Conservation (phyloP, 2,113 vertebrate species). For the Clarias gariepinus region DNA sequence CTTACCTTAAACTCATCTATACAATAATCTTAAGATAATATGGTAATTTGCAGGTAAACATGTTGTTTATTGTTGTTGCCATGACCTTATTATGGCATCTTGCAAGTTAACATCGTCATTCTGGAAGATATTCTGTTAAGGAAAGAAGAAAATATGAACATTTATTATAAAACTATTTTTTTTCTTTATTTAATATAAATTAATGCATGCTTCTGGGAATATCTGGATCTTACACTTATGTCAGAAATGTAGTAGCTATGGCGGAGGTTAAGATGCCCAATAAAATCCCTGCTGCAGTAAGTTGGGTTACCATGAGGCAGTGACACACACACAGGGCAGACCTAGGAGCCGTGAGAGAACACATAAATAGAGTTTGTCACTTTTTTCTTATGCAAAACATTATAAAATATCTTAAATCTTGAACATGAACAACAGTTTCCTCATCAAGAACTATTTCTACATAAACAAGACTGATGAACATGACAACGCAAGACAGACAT, state of each 20-base stretch:
- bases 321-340: slow-evolving; percentile 83
- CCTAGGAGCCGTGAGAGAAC: slow-evolving; percentile 63
- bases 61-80: not conserved
- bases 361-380: not conserved
- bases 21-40: not conserved
- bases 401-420: too few species aligned
- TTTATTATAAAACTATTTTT: not conserved
- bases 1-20: not conserved
- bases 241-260: slow-evolving; percentile 81
- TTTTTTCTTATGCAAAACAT: too few species aligned
- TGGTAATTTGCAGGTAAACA: not conserved
- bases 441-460: too few species aligned
- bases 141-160: slow-evolving; percentile 13
- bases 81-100: slow-evolving; percentile 47
- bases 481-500: too few species aligned
- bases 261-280: slow-evolving; percentile 81
- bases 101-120: slow-evolving; percentile 53
- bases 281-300: slow-evolving; percentile 80
- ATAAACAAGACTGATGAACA: too few species aligned
- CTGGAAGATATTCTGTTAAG: slow-evolving; percentile 49
- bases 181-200: not conserved
- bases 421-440: too few species aligned
- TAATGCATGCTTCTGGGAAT: not conserved
- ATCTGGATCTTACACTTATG: slow-evolving; percentile 76
- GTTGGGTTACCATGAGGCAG: slow-evolving; percentile 81